Conservation (phyloP, 2,113 vertebrate species). For the Nycticorax nycticorax region DNA sequence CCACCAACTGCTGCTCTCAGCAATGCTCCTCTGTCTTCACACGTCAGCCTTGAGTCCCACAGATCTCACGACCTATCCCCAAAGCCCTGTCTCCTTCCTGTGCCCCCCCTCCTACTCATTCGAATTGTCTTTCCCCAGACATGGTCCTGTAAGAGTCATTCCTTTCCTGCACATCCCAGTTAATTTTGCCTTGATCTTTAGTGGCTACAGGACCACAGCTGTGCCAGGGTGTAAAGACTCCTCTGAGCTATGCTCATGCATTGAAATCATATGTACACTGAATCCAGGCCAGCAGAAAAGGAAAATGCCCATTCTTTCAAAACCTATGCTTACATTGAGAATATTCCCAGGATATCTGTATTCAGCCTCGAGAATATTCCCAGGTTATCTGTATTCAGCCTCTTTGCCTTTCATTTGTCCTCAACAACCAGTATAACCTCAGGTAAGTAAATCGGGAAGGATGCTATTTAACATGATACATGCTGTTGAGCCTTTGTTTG, state of each 20-base stretch:
- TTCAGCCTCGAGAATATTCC: background rate
- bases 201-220: background rate
- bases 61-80: background rate
- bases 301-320: background rate
- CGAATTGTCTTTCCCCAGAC: accelerated
- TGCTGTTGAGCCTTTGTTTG: background rate
- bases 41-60: background rate
- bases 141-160: background rate
- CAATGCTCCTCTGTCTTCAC: background rate
- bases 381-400: background rate
- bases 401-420: background rate
- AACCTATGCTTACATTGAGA: background rate
- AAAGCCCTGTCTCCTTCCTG: background rate
- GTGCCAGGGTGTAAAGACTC: background rate
- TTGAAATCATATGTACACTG: background rate
- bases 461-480: background rate
- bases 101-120: background rate
- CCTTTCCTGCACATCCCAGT: background rate
- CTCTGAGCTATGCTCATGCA: background rate
- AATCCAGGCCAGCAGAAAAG: background rate
- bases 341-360: background rate
- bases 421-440: background rate
- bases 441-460: background rate
- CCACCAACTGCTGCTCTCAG: background rate
- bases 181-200: background rate